Base-by-base conservation (phyloP, 2,888 invertebrate genomes). In the Hemicrepidius hirtus region DNA sequence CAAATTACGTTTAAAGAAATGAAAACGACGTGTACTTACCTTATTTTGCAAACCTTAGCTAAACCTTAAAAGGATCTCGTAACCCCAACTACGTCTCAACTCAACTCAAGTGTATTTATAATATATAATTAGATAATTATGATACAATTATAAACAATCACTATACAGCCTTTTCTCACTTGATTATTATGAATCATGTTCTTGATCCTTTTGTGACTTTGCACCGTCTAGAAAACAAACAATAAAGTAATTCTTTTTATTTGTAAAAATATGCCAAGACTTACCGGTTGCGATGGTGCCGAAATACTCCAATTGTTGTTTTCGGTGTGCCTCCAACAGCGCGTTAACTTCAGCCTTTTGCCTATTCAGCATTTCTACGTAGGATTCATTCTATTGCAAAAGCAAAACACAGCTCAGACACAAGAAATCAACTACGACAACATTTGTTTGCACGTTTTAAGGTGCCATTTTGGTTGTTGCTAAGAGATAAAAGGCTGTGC, bases 331-430 rank as follows among this genome's bases (percentile, higher is more conserved):
- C 79, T 87, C 87, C 83, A 87, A 85, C 77, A 90, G 81, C 73
- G 89, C 88, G 78, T 89, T 89, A 74, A 89, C 80, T 82, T 90
- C 90, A 76, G 87, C 85, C 80, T 89, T 88, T 80, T 90, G 90
- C 78, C 88, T 81, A 76, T 87, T 86, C 76, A 87, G 78, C 85
- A 87, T 85, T 76, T 86, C 86, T 78, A 86, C 86, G 75, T 86
- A 86, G 32, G 86, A 85, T 80, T 87, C 87, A 77, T 86, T 85
- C 87, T 87, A 82, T 66, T 46, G 59, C 60, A 73, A 72, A 70
- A 57, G 59, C 63, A 72, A 66, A 49, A 57, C 49, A 53, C 35
- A 41, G 55, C 44, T 62, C 62, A 69, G 63, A 63, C 32, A 41
- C 18, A 55, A 55, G 35, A 49, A 46, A 28, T 53, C 9, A 5